Base-by-base conservation (phyloP, 2,888 invertebrate species). In the Drosophila kuntzei region DNA sequence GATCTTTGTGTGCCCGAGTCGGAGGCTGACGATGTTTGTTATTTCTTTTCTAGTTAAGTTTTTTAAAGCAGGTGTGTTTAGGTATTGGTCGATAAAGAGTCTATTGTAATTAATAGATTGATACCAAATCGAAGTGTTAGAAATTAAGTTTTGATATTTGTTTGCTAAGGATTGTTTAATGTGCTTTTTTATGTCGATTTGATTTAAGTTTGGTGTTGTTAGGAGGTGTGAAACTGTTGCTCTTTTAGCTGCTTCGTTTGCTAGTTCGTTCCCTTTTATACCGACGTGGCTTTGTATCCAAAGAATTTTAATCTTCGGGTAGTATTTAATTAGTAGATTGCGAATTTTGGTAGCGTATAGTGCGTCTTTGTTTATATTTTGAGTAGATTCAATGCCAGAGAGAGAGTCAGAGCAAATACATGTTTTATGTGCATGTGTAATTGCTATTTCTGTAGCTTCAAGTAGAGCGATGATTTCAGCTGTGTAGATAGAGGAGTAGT, bases 201-300 rank as follows among this genome's bases (percentile, higher is more conserved):
- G 34, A 34, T 34, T 34, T n/a, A 34, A n/a, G 34, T 34, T 34
- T 34, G 34, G 34, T n/a, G n/a, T 34, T 34, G 34, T 34, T 34
- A 34, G 34, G 4, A n/a, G 34, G 2, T 2, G 34, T 34, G 34
- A 34, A 34, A 34, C 34, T 34, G 34, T 34, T 34, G 34, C 34
- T 34, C 3, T 16, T 37, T 37, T 37, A 37, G 37, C 20, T 41
- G 20, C 41, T 20, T 41, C 41, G 20, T 20, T 18, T 41, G 20
- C 41, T 3, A 41, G 12, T 4, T 20, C 12, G 6, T 20, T 41
- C 0, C 20, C 41, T 20, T 12, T 20, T 20, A 41, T 20, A 12
- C 20, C 41, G 41, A 20, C 20, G 20, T 41, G 41, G 11, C 41
- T 20, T 12, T 20, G 41, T 18, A 41, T 6, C 41, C 20, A 41